phyloP scores from a whole-genome alignment of 2,888 invertebrate species.

The Platycheirus rosarum region DNA sequence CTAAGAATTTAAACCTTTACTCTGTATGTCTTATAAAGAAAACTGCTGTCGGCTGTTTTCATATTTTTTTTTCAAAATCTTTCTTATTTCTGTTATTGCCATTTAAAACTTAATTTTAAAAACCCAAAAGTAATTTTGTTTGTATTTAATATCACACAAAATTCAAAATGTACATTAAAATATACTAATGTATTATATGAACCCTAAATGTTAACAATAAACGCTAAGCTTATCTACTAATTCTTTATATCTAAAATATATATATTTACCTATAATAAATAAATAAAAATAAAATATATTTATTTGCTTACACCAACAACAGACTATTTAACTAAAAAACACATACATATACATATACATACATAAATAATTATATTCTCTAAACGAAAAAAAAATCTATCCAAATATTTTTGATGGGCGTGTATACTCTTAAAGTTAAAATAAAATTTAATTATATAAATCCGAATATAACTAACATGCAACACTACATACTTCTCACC shows the following conservation, averaged over 20 bases:
- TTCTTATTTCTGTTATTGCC: no score
- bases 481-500: conserved; percentile 18
- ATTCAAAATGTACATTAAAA: conserved; percentile 4
- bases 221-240: conserved; percentile 56
- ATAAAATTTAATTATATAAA: conserved; percentile 33
- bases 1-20: no score
- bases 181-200: conserved; percentile 16
- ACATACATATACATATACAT: conserved; percentile 1
- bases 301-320: conserved; percentile 62
- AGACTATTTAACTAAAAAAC: conserved; percentile 45
- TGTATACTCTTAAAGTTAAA: conserved; percentile 64
- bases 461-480: neutral
- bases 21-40: no score
- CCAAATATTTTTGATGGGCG: conserved; percentile 73
- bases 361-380: conserved; percentile 23
- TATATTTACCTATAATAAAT: conserved; percentile 8
- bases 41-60: no score
- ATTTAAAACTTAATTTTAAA: no score
- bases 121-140: neutral
- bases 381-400: conserved; percentile 22
- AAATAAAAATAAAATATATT: conserved; percentile 35
- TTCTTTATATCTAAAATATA: conserved; percentile 6
- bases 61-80: no score
- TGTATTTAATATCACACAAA: neutral
- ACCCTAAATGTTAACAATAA: conserved; percentile 65